These are phyloP conservation scores for Manis crassicaudata DNA, from an alignment of 2,797 vertebrate species.

Conservation along the genomic window DNA sequence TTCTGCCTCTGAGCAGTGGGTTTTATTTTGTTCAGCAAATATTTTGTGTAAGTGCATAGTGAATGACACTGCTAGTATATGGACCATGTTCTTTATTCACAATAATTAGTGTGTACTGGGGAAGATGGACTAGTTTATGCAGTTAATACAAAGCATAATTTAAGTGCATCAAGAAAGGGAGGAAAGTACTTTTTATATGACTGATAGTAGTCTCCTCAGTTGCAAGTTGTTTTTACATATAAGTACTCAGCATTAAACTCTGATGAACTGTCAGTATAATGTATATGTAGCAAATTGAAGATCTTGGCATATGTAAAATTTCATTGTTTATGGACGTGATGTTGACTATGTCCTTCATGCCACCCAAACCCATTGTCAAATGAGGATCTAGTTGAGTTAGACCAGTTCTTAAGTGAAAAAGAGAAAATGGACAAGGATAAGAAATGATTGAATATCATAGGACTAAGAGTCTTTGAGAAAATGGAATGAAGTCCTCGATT, in stretches of 20 bases:
- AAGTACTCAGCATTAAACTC: not conserved
- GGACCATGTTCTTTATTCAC: not conserved
- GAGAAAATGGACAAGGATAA: not conserved
- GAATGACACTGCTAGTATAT: not conserved
- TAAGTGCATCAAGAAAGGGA: not conserved
- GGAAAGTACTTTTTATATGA: not conserved
- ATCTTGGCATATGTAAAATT: slow-evolving; percentile 6
- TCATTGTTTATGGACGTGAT: not conserved
- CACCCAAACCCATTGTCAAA: not conserved
- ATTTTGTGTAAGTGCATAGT: not conserved
- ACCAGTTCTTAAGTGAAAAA: slow-evolving; percentile 13
- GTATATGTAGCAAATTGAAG: not conserved
- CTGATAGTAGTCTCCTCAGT: not conserved
- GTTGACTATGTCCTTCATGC: not conserved
- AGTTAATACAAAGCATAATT: not conserved
- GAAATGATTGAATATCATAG: not conserved
- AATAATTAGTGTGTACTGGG: not conserved
- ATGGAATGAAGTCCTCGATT: not conserved
- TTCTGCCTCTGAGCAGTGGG: not conserved
- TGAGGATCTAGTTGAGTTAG: not conserved
- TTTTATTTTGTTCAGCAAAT: slow-evolving; percentile 30
- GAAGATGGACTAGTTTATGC: not conserved
- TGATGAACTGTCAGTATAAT: not conserved
- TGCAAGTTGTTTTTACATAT: not conserved
- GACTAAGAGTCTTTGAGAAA: slow-evolving; percentile 9